These are phyloP conservation scores for Cossypha dichroa DNA, from an alignment of 2,797 vertebrate genomes.

Conservation along the genomic window DNA sequence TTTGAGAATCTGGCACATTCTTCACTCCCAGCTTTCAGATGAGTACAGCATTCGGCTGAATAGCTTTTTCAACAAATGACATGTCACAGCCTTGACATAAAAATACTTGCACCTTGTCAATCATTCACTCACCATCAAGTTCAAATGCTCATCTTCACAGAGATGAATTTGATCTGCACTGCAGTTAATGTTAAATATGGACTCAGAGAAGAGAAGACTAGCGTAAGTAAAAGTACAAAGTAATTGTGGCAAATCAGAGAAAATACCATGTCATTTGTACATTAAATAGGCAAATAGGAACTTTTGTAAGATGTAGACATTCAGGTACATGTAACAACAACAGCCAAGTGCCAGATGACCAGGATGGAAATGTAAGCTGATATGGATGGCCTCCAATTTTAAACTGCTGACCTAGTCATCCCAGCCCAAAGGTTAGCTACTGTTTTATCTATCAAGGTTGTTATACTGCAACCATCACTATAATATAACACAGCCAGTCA, in stretches of 20 bases:
- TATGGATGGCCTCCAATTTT: conserved; percentile 22
- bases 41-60: conserved; percentile 28
- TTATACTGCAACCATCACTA: conserved; percentile 40
- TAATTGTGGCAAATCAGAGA: conserved; percentile 13
- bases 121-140: conserved; percentile 56
- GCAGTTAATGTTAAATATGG: conserved; percentile 32
- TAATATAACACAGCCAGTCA: conserved; percentile 38
- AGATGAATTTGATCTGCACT: conserved; percentile 32
- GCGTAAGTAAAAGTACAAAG: neutral
- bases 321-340: neutral
- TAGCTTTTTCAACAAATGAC: conserved; percentile 63
- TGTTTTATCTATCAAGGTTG: conserved; percentile 47
- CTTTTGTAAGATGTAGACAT: neutral
- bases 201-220: neutral
- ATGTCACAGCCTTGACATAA: conserved; percentile 64
- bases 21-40: conserved; percentile 31
- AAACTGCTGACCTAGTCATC: neutral
- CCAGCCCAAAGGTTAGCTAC: conserved; percentile 53
- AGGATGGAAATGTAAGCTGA: neutral
- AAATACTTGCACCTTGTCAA: conserved; percentile 63
- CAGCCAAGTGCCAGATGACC: neutral
- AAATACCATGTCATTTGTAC: conserved; percentile 6
- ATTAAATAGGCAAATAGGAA: neutral
- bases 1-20: conserved; percentile 29
- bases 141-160: conserved; percentile 43